Percentiles rank a stretch among this genome's conserved stretches.
These are phyloP conservation scores for Coecobrya sp. DNA, from an alignment of 2,888 invertebrate genomes.

Conservation along the genomic window DNA sequence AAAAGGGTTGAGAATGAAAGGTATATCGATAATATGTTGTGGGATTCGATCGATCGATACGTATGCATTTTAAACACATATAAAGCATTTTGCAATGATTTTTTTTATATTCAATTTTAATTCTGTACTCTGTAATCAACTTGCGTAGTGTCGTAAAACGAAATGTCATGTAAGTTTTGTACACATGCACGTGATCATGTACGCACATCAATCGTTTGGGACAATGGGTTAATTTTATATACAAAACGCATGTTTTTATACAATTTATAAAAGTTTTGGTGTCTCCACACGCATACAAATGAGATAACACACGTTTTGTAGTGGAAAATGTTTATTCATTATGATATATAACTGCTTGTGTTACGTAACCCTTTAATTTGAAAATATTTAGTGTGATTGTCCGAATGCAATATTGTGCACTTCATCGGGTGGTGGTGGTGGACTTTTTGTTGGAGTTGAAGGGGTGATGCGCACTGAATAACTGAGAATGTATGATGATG, in stretches of 20 bases:
- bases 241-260: neutral
- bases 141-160: too few species aligned
- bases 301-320: neutral
- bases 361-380: neutral
- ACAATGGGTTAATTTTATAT: neutral
- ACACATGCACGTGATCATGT: neutral
- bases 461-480: neutral
- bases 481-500: neutral
- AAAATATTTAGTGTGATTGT: neutral
- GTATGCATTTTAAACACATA: neutral
- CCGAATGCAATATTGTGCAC: constrained; percentile 38
- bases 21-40: neutral
- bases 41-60: neutral
- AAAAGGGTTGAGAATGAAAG: neutral
- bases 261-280: neutral
- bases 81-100: neutral
- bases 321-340: neutral
- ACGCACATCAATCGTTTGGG: neutral
- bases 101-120: constrained; percentile 15
- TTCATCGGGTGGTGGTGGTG: neutral
- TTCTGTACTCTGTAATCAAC: neutral
- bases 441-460: neutral
- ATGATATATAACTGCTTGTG: too few species aligned
- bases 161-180: neutral
- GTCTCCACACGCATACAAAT: constrained; percentile 1